These are phyloP conservation scores for Apostichopus californicus DNA, from an alignment of 35 echinoderm and acorn worm genomes.

Conservation along the genomic window DNA sequence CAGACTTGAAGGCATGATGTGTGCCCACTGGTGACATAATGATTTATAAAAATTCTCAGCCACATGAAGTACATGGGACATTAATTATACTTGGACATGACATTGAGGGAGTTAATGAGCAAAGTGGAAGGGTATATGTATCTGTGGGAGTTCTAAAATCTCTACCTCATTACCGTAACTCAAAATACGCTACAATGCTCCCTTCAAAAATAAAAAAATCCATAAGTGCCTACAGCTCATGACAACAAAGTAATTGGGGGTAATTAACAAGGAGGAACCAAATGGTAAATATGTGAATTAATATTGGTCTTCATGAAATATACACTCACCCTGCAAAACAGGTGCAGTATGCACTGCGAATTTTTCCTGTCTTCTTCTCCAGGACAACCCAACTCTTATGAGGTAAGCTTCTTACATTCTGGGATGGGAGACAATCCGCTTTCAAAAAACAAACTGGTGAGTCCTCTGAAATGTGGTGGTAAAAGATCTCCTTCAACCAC, in stretches of 20 bases:
- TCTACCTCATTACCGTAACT: no score
- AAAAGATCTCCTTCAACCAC: slow-evolving; percentile 59
- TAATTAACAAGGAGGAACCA: background rate
- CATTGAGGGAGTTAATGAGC: no score
- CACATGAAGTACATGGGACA: no score
- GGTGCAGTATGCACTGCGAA: slow-evolving; percentile 6
- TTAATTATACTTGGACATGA: no score
- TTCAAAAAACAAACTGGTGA: slow-evolving; percentile 52
- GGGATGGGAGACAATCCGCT: slow-evolving; percentile 54
- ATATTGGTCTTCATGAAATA: background rate
- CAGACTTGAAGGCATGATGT: no score
- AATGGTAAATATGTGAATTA: background rate
- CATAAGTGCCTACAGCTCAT: background rate
- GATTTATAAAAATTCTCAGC: no score
- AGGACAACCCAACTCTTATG: slow-evolving; percentile 52
- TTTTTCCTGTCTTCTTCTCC: slow-evolving; percentile 18
- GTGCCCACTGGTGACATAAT: no score
- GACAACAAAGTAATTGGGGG: background rate
- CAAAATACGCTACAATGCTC: background rate
- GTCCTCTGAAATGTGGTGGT: slow-evolving; percentile 44
- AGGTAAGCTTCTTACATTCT: slow-evolving; percentile 10
- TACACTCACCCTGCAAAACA: background rate
- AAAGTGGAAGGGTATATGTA: no score
- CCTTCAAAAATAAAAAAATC: background rate
- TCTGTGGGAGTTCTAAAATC: no score